Conservation (phyloP, 1,140 invertebrate genomes). For the Leptoteleia sp. region DNA sequence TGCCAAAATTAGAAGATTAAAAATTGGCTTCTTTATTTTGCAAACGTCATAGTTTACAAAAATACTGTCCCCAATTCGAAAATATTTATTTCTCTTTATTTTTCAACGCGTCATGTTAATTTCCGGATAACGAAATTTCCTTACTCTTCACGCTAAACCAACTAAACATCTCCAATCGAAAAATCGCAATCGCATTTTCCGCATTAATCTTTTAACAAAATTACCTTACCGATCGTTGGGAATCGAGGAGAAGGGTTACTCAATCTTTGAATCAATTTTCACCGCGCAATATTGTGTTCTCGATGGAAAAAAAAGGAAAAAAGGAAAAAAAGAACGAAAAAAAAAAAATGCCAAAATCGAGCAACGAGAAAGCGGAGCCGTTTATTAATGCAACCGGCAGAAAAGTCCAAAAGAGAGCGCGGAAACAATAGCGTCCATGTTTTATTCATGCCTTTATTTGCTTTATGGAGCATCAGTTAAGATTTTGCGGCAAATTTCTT, state of each 20-base stretch:
- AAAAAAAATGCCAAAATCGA: background rate
- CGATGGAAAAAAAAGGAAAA: background rate
- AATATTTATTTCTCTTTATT: too few relatives aligned
- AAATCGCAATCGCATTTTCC: too few relatives aligned
- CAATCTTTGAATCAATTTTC: background rate
- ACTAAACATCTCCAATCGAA: too few relatives aligned
- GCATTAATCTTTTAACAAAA: background rate
- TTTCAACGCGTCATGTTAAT: too few relatives aligned
- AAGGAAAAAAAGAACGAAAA: too few relatives aligned
- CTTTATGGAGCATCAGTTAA: slow-evolving; percentile 37
- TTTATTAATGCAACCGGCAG: slow-evolving; percentile 1
- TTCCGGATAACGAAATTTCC: too few relatives aligned
- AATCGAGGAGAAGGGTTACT: background rate
- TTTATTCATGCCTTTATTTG: slow-evolving; percentile 25
- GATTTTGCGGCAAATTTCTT: slow-evolving; percentile 32
- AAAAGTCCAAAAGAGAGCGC: slow-evolving; percentile 12
- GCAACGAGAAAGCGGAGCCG: background rate
- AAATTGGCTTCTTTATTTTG: too few relatives aligned
- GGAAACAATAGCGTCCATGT: slow-evolving; percentile 22
- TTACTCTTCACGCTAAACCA: too few relatives aligned
- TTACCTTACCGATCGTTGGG: background rate
- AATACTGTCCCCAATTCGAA: too few relatives aligned
- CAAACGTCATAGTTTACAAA: too few relatives aligned
- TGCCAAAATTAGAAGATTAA: too few relatives aligned
- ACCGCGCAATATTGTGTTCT: background rate